Evolutionary conservation across 2,113 vertebrate genomes (phyloP), one percentile per base, ranked within the genome.

Genomic region (Phrynosoma blainvillii): DNA sequence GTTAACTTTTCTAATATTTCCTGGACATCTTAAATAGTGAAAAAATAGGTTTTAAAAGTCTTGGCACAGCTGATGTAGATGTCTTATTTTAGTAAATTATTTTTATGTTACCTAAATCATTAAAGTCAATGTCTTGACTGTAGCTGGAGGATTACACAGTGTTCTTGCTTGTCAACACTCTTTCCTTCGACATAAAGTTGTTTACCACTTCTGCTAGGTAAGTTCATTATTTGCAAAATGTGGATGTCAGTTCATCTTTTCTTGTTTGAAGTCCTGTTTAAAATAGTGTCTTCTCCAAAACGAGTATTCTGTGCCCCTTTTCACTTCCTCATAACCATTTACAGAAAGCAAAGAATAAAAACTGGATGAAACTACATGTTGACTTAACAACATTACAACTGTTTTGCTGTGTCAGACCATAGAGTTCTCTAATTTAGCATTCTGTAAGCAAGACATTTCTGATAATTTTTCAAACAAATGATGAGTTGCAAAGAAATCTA

Each of bases 81-180:
- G 47, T 5, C 47, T 85, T 91, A 88, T 76, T 87, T 65, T 90
- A 90, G 90, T 89, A 85, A 86, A 92, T 73, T 73, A 93, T 91
- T 95, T 96, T 94, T 92, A 87, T 90, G 91, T 89, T 94, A 91
- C 65, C 71, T 90, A 91, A 95, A 93, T 95, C 93, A 93, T 93
- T 93, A 65, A 93, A 93, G 93, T 92, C 84, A 16, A 52, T 85
- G 91, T 92, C 92, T 91, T 79, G 88, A 89, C 88, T 92, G 85
- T 76, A 81, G 88, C 91, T 95, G 94, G 91, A 94, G 66, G 40
- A n/a, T 85, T 90, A 93, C 93, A 93, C 94, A 96, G 92, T 95
- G 90, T 94, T 90, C 92, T 87, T 88, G 87, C 89, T 94, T 94
- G 92, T 90, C 83, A 90, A 47, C 47, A 47, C 47, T 47, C 47